Base-by-base conservation (phyloP, 2,797 vertebrate species). In the Xiphorhynchus erythropygius region DNA sequence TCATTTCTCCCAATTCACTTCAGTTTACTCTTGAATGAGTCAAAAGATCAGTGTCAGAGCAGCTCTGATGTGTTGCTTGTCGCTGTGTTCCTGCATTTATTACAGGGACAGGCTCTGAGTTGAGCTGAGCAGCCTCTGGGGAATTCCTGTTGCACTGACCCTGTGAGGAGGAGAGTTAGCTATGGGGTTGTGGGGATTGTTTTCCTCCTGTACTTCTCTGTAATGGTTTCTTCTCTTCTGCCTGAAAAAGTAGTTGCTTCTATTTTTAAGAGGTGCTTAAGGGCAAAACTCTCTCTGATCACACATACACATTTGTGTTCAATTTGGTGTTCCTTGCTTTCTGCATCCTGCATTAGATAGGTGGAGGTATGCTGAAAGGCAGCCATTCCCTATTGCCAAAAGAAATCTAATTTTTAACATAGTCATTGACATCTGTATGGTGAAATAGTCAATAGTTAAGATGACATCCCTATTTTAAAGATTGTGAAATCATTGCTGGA, bases 31-130 rank as follows among this genome's bases (percentile, higher is more conserved):
- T 89, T 56, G 42, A 81, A 22, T 62, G 75, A 77, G 69, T 78
- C 14, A 68, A 80, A 78, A 90, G 73, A 77, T 77, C 23, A 41
- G 69, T 83, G 69, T 73, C 37, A 19, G 35, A 27, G 60, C 32
- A 80, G 60, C 64, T 84, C 88, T 87, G 74, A 63, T 0, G 16
- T 82, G 83, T n/a, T 77, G 52, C 3, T 0, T 67, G 27, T 81
- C 53, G 89, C 89, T 94, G 89, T 93, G 93, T 68, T 80, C 75
- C 9, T 42, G 82, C 89, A 89, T 92, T 93, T 90, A 80, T 89
- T 87, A 77, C 10, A 73, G 47, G 21, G 21, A 35, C 39, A 60
- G 70, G 32, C 33, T 60, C 49, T 46, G 27, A 35, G 49, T 1
- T 80, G 33, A 80, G 33, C 68, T 2, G 2, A 68, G 41, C 30